Evolutionary conservation across 2,888 invertebrate genomes (phyloP).

Genomic region (Acronicta leporina): DNA sequence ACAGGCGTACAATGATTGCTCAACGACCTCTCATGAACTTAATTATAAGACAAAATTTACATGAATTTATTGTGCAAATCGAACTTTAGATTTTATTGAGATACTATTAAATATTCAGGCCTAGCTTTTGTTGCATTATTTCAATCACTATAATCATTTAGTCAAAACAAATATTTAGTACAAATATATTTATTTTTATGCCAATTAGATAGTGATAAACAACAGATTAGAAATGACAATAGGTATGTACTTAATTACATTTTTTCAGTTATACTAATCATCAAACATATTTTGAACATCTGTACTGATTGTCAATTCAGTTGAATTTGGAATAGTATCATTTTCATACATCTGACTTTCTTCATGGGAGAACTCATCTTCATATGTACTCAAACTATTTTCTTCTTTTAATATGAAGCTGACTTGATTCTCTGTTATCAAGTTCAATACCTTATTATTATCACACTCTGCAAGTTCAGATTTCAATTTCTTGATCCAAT

Average conservation of each 20-base stretch:
- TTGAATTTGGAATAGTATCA: conserved; percentile 78
- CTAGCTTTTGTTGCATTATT: conserved; percentile 57
- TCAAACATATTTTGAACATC: conserved; percentile 84
- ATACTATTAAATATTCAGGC: conserved; percentile 70
- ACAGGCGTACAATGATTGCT: conserved; percentile 78
- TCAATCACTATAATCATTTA: background rate
- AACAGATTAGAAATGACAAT: background rate
- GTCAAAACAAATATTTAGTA: background rate
- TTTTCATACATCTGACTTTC: conserved; percentile 83
- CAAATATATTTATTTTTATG: conserved; percentile 9
- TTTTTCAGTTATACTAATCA: no score
- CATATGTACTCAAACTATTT: conserved; percentile 73
- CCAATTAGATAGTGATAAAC: no score
- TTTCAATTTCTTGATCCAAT: conserved; percentile 79
- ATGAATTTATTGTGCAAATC: conserved; percentile 84
- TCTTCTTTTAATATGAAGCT: conserved; percentile 78
- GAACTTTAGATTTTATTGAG: conserved; percentile 77
- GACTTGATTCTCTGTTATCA: conserved; percentile 71
- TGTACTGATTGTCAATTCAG: conserved; percentile 73
- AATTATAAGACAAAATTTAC: conserved; percentile 70
- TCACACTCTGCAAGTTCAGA: conserved; percentile 67
- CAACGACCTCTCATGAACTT: conserved; percentile 43
- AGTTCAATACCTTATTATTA: conserved; percentile 66
- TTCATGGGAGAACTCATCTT: conserved; percentile 70
- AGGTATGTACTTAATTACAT: no score